Evolutionary conservation across 2,797 vertebrate species (phyloP).

Genomic region (Borostomias antarcticus): DNA sequence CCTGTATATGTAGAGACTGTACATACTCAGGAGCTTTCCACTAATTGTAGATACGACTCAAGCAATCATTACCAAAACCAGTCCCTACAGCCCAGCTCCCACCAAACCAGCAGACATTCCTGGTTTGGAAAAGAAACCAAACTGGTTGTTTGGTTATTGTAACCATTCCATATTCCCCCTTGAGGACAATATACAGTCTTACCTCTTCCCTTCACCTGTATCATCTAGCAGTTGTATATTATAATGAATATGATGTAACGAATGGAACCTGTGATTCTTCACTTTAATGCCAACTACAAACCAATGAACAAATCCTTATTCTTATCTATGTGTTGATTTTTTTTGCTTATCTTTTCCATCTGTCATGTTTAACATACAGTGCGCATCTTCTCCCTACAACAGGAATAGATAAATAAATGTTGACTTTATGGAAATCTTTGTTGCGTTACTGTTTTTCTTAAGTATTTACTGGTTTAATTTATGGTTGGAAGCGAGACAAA

Average conservation of each 20-base stretch:
- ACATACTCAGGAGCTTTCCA: conserved; percentile 1
- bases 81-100: background rate
- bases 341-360: background rate
- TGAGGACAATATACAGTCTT: background rate
- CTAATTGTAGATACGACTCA: background rate
- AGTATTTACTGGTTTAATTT: no score
- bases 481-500: no score
- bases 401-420: conserved; percentile 45
- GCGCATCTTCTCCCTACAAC: conserved; percentile 24
- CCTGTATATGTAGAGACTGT: conserved; percentile 1
- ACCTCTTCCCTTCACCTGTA: conserved; percentile 2
- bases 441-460: background rate
- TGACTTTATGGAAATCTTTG: conserved; percentile 4
- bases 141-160: background rate
- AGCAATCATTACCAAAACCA: background rate
- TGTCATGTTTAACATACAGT: conserved; percentile 16
- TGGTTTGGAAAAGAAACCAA: background rate
- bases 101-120: background rate
- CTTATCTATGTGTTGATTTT: conserved; percentile 13
- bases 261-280: conserved; percentile 15
- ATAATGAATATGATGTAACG: conserved; percentile 7
- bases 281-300: conserved; percentile 1
- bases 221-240: background rate
- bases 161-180: background rate
- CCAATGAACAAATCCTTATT: conserved; percentile 11